Evolutionary conservation across 2,888 invertebrate genomes (phyloP), one percentile per base, ranked within the genome.

Genomic region (Pammene fasciana): DNA sequence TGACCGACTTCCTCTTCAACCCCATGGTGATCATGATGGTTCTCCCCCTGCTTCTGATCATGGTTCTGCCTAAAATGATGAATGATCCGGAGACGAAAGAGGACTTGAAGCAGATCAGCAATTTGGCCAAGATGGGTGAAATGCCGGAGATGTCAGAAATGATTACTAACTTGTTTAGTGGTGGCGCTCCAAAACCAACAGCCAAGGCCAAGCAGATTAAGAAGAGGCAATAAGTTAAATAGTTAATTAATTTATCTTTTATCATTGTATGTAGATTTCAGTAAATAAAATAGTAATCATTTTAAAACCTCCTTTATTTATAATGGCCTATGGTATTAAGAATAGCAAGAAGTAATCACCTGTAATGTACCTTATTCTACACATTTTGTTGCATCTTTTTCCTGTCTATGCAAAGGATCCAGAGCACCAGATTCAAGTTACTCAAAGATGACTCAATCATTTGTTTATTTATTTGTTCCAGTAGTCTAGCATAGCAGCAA

Each of bases 1-100:
- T 99, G 11, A 99, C 99, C 0, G 99, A 99, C 91, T 97, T 99
- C 87, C 87, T 99, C 43, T 97, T 99, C 87, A 99, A 97, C 87
- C 99, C 99, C 2, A 99, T 99, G 99, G 97, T 99, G 6, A 94
- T 99, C 72, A 99, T 99, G 97, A 99, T 99, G 99, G 95, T 99
- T 26, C 86, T 99, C 73, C 99, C 99, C 0, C 90, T 99, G 41
- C 83, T 99, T 5, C 92, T 99, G 7, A 96, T 99, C 77, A 96
- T 99, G 95, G 94, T 99, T 72, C 88, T 99, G 79, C 99, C 99
- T 0, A 99, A 98, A 87, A 96, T 99, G 95, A 97, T 99, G 96
- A 99, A 98, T 82, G 99, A 99, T 89, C 99, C 99, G 5, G 99
- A 99, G 86, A 97, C 99, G 2, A 97, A 98, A 83, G 98, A 98